Percentiles rank a stretch among this genome's conserved stretches.
phyloP scores from a whole-genome alignment of 1,140 invertebrate species.

The Trachymyrmex septentrionalis region DNA sequence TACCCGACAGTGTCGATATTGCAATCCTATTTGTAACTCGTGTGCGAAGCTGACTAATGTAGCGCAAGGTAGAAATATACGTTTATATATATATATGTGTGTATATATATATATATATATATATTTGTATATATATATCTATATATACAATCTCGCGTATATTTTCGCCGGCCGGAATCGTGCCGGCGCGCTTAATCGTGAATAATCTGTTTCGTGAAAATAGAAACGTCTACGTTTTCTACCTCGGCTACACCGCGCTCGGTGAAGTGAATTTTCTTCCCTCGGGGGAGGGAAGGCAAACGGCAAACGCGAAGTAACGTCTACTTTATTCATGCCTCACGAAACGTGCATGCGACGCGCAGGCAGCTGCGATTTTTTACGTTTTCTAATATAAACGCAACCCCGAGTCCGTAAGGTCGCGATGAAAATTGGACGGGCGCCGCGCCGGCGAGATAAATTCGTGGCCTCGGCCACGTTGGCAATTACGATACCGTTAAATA shows the following conservation, averaged over 20 bases:
- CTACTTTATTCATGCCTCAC: conserved; percentile 47
- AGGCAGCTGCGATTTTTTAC: conserved; percentile 58
- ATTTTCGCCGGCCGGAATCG: conserved; percentile 18
- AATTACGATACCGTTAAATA: conserved; percentile 49
- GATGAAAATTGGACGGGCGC: conserved; percentile 44
- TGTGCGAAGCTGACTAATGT: conserved; percentile 9
- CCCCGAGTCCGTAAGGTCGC: conserved; percentile 13
- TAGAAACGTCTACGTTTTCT: conserved; percentile 51
- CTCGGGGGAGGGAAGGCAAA: not conserved
- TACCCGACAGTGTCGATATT: conserved; percentile 18
- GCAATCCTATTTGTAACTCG: conserved; percentile 23
- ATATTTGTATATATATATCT: not conserved
- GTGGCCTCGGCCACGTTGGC: conserved; percentile 8
- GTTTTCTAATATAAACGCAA: conserved; percentile 52
- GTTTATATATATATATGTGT: not conserved
- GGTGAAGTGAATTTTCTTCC: conserved; percentile 57
- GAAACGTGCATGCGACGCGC: conserved; percentile 41
- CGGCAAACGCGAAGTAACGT: conserved; percentile 22
- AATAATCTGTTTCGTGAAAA: conserved; percentile 61
- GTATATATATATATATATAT: not conserved
- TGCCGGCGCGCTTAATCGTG: conserved; percentile 43
- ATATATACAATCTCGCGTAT: conserved; percentile 21
- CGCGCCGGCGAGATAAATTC: conserved; percentile 33
- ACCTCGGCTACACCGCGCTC: conserved; percentile 5
- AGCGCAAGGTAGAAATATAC: conserved; percentile 22